Evolutionary conservation across 2,888 invertebrate species (phyloP), one percentile per base, ranked within the genome.

Genomic region (Linnaemya tessellans): DNA sequence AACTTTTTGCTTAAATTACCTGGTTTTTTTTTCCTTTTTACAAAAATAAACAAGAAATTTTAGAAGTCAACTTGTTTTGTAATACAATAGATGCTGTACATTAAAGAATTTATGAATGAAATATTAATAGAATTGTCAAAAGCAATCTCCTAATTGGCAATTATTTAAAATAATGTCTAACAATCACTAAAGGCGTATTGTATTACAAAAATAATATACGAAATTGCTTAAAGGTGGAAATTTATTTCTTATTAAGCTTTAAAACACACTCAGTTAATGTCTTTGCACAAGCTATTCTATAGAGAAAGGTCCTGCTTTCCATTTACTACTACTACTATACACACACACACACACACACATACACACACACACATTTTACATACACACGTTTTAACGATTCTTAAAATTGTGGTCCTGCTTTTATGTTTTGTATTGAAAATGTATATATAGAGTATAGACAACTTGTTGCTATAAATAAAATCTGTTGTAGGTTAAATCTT

Each of bases 391-490:
- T 58, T 22, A 22, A 8, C 18, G 54, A 22, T 51, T 41, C 25
- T 18, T 51, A 13, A 25, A 18, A 30, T 30, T 30, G 2, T 30
- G 30, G 5, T 30, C 5, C 30, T 3, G 30, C 5, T 30, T 30
- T 30, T 5, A 30, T 30, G 30, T 30, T 30, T 30, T 5, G 5
- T 30, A 30, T 30, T 30, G 30, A 30, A 30, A 30, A 3, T 30
- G 30, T 30, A n/a, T n/a, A n/a, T n/a, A 56, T 13, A 25, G 2
- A 56, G 54, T 49, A 49, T 68, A 60, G 22, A 68, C 49, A 74
- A 84, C 84, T 80, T 84, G 84, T 84, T 84, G 84, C 84, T 84
- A 68, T 64, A 73, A 74, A 84, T 84, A 84, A 70, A 70, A 68
- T 62, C 22, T 82, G 11, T 54, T 10, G 13, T 20, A 38, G 8